A percentile compares a stretch with the other conserved stretches of the same genome.
phyloP scores from a whole-genome alignment of 2,113 vertebrate species.

The Rhabdornis inornatus region DNA sequence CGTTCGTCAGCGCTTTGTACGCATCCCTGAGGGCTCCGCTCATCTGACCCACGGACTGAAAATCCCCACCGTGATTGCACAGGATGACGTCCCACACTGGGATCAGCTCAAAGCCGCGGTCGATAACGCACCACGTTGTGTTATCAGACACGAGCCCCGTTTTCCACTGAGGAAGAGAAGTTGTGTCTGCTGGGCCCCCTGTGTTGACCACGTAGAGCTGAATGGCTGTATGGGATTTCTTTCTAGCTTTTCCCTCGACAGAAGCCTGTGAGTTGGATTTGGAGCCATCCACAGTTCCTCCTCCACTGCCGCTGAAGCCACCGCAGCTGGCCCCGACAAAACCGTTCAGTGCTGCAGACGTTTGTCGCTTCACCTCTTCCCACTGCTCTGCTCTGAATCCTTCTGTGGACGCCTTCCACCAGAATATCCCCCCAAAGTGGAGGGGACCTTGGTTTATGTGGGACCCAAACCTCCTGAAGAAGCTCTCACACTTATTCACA shows the following conservation, averaged over 20 bases:
- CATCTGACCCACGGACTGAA: too few relatives aligned
- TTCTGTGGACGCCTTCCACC: slow-evolving; percentile 59
- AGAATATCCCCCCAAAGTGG: slow-evolving; percentile 73
- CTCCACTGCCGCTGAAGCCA: accelerated
- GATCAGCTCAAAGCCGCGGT: slow-evolving; percentile 48
- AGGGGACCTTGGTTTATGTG: slow-evolving; percentile 63
- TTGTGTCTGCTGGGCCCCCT: slow-evolving; percentile 49
- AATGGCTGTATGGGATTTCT: not conserved
- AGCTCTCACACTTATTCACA: not conserved
- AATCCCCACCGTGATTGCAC: too few relatives aligned
- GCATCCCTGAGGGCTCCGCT: too few relatives aligned
- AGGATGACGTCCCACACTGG: not conserved
- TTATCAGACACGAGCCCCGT: slow-evolving; percentile 24
- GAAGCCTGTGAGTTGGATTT: not conserved
- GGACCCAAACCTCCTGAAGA: slow-evolving; percentile 71
- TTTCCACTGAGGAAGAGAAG: slow-evolving; percentile 56
- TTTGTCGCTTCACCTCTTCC: slow-evolving; percentile 8
- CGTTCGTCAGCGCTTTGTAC: too few relatives aligned
- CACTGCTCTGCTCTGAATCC: slow-evolving; percentile 13
- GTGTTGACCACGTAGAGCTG: slow-evolving; percentile 8
- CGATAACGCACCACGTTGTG: slow-evolving; percentile 63
- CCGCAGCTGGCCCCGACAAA: not conserved
- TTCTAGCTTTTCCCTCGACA: not conserved
- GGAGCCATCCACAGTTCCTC: accelerated
- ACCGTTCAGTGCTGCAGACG: not conserved